Conservation (phyloP, 2,888 invertebrate genomes). For the Hetaerina titia region DNA sequence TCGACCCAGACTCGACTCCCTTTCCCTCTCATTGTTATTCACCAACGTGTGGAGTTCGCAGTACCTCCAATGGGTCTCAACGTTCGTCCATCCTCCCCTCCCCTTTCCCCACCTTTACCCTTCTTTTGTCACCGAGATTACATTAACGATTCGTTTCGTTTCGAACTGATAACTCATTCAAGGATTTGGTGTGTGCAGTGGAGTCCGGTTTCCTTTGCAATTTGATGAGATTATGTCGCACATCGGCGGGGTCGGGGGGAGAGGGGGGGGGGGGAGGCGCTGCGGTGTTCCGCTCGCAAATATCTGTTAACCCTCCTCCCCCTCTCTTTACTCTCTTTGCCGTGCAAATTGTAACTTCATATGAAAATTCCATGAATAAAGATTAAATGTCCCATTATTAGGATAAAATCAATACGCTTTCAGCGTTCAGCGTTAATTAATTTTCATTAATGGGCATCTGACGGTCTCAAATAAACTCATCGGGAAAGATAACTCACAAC, state of each 20-base stretch:
- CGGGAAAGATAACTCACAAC: background rate
- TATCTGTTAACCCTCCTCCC: background rate
- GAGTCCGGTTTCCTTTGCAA: background rate
- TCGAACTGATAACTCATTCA: background rate
- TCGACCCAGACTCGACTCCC: background rate
- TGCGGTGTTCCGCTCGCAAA: background rate
- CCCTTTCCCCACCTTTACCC: background rate
- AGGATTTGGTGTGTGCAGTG: background rate
- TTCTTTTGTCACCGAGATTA: slow-evolving; percentile 14
- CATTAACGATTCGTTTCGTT: slow-evolving; percentile 4
- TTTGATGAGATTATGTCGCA: background rate
- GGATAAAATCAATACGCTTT: background rate
- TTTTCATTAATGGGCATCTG: background rate
- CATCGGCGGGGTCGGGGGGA: background rate
- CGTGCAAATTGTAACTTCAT: background rate
- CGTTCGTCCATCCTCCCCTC: background rate
- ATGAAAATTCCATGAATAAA: background rate
- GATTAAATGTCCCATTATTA: background rate
- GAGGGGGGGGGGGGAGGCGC: background rate
- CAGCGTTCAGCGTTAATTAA: background rate
- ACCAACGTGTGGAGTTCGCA: background rate
- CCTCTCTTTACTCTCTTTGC: background rate
- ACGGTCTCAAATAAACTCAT: background rate
- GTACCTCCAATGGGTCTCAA: background rate
- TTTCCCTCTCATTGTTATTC: slow-evolving; percentile 13